Base-by-base conservation (phyloP, 2,113 vertebrate genomes). In the Heterotis niloticus region DNA sequence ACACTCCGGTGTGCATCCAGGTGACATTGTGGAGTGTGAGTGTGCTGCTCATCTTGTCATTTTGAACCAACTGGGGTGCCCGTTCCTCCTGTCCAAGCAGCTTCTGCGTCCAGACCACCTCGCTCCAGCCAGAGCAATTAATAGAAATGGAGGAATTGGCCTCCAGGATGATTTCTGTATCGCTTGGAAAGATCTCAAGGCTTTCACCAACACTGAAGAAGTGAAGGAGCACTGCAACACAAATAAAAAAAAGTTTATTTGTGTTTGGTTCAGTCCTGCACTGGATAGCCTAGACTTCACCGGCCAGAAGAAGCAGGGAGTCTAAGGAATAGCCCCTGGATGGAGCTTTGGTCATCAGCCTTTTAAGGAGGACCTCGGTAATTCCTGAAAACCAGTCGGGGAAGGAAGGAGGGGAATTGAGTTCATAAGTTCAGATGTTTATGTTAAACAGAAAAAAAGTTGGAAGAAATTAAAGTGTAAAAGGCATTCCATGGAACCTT, bases 1-100 rank as follows among this genome's bases (percentile, higher is more conserved):
- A 99, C 68, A 96, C 92, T 7, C 95, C 96, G 0, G 95, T 97
- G 85, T 97, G 89, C 1, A 77, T 84, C 85, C 95, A 96, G 0
- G 89, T 95, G 81, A 96, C 90, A 0, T 93, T 91, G 76, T 78
- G 78, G 76, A 98, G 88, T 0, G 85, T 92, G 71, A 99, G 85
- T 4, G 84, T 84, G 68, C 90, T 96, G 79, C 90, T 59, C 0
- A 91, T 93, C 79, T n/a, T 83, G 34, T 86, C 78, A 59, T 86
- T 85, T 59, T 87, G 84, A 1, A 76, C 75, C 52, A 81, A 84
- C 62, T 88, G 60, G 0, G 86, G 82, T 0, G 87, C 82, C 18
- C 84, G 74, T 0, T 88, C 86, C 23, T 59, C n/a, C 0, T 87
- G 85, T n/a, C 52, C 24, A 0, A 59, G 9, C 9, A 67, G 81